phyloP scores from a whole-genome alignment of 2,113 vertebrate genomes.

The Paramormyrops kingsleyae region DNA sequence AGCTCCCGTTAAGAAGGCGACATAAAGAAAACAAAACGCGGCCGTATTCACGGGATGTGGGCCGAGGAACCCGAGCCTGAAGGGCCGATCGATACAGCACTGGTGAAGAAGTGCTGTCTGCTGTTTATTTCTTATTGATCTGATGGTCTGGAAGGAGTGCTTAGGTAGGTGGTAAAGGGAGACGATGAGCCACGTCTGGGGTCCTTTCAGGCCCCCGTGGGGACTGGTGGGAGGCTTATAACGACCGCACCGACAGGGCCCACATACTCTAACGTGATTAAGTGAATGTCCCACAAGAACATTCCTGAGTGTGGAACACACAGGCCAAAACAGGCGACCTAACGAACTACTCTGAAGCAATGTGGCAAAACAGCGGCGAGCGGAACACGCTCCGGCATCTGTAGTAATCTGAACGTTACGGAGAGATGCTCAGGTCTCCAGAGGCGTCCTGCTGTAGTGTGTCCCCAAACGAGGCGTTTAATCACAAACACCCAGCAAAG shows the following conservation, averaged over 20 bases:
- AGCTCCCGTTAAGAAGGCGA: neutral
- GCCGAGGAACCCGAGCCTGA: constrained; percentile 69
- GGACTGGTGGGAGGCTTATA: neutral
- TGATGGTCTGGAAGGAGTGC: constrained; percentile 76
- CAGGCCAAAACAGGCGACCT: neutral
- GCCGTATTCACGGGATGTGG: constrained; percentile 22
- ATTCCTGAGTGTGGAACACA: neutral
- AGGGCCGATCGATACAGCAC: constrained; percentile 73
- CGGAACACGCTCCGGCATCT: neutral
- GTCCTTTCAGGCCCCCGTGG: neutral
- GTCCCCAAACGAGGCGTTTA: neutral
- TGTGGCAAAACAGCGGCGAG: neutral
- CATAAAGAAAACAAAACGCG: neutral
- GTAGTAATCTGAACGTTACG: neutral
- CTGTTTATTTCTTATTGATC: constrained; percentile 85
- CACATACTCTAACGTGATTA: neutral
- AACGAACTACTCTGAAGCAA: neutral
- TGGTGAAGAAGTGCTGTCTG: constrained; percentile 72
- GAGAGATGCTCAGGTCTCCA: neutral
- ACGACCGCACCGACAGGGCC: neutral
- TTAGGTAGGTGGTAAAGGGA: constrained; percentile 73
- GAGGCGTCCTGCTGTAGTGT: neutral
- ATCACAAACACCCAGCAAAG: neutral
- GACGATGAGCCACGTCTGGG: constrained; percentile 66
- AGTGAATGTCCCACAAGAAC: neutral